Conservation (phyloP, 2,113 vertebrate genomes). For the Dicrurus megarhynchus region DNA sequence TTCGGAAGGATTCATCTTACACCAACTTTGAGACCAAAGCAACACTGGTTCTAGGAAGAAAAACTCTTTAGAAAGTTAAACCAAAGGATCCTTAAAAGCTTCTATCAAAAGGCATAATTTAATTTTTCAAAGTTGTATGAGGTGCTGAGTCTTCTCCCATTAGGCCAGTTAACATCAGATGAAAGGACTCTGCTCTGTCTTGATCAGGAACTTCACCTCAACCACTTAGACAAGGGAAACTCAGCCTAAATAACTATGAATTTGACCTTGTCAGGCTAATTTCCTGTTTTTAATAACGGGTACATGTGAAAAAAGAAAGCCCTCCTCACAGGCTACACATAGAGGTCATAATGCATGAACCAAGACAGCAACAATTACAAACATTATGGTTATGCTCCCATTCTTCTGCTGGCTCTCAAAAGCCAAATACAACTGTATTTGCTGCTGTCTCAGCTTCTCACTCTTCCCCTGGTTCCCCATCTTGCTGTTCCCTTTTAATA, state of each 20-base stretch:
- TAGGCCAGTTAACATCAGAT: not conserved
- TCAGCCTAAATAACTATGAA: not conserved
- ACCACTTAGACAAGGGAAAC: not conserved
- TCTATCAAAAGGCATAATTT: not conserved
- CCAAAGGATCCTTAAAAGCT: not conserved
- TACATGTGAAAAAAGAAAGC: not conserved
- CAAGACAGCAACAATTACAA: not conserved
- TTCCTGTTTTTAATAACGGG: not conserved
- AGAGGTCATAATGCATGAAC: not conserved
- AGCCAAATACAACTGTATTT: not conserved
- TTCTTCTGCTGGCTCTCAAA: not conserved
- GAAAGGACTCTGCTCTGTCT: not conserved
- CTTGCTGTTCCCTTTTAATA: not conserved
- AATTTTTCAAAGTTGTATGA: not conserved
- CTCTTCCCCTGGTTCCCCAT: not conserved
- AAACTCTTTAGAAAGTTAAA: not conserved
- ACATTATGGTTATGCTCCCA: accelerated
- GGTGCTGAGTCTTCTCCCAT: not conserved
- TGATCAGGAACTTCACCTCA: not conserved
- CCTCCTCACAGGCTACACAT: not conserved
- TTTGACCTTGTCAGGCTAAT: not conserved
- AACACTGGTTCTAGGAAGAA: not conserved
- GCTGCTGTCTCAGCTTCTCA: not conserved
- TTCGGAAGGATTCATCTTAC: not conserved
- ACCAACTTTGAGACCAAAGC: not conserved